These are phyloP conservation scores for Brachionus manjavacas DNA, from an alignment of 1,140 invertebrate species.

Conservation along the genomic window DNA sequence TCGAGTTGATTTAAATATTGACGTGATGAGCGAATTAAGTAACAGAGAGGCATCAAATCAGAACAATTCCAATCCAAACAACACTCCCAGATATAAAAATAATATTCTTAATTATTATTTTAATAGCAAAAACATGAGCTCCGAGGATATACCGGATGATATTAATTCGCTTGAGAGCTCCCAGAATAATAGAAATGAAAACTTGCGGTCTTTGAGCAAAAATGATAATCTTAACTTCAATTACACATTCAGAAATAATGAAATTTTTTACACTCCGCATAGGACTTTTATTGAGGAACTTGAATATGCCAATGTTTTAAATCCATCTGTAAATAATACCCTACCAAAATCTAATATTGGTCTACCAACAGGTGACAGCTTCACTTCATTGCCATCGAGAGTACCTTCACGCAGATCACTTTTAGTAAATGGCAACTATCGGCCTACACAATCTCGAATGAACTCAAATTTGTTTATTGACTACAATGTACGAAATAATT, in stretches of 20 bases:
- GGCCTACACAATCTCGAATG: not conserved
- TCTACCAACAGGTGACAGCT: not conserved
- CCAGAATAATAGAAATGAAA: not conserved
- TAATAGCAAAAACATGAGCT: not conserved
- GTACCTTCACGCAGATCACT: not conserved
- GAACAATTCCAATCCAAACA: not conserved
- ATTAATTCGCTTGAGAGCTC: not conserved
- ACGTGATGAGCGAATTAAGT: not conserved
- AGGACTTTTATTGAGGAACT: conserved; percentile 15
- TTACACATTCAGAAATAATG: conserved; percentile 19
- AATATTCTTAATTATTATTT: conserved; percentile 35
- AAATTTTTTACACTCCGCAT: not conserved
- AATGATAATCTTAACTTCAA: conserved; percentile 15
- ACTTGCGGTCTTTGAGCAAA: conserved; percentile 15
- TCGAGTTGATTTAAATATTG: not conserved
- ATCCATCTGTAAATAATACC: not conserved
- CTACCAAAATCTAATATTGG: not conserved
- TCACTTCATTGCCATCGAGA: conserved; percentile 4
- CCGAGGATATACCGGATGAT: not conserved
- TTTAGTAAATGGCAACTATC: not conserved
- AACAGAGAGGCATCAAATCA: not conserved
- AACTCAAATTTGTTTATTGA: conserved; percentile 18
- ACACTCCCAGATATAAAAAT: not conserved
- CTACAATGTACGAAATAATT: conserved; percentile 19
- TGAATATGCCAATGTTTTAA: conserved; percentile 10